Base-by-base conservation (phyloP, 2,113 vertebrate species). In the Sisor rabdophorus region DNA sequence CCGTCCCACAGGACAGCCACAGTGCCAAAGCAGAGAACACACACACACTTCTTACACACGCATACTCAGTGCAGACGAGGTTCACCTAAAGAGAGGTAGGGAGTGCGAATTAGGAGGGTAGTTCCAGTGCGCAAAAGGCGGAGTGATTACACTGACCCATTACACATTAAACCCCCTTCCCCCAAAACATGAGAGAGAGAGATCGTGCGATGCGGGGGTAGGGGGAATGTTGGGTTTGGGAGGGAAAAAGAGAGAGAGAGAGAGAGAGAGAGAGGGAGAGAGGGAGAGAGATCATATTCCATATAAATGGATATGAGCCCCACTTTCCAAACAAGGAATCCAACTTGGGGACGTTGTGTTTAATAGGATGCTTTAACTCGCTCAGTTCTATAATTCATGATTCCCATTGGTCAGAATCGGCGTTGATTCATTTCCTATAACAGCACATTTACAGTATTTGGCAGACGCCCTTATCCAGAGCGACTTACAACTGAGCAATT, bases 121-220 rank as follows among this genome's bases (percentile, higher is more conserved):
- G 48, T 11, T 30, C 65, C 47, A 69, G 24, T 52, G 47, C 24
- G 24, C 48, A 52, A 69, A 52, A 69, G 65, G 65, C 47, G 65
- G 65, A 67, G 64, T 26, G 44, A 28, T 69, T 26, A 50, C 24
- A 52, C 26, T 69, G 65, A 69, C 24, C 47, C 65, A 48, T 67
- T 69, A 69, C 47, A 52, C 17, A 52, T 24, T 16, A 50, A 68
- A 11, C 47, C 65, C 65, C 65, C 65, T 17, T 47, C 64, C 26
- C 64, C 22, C 13, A 9, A 19, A 52, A 19, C 13, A 19, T 3
- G 50, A 9, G 13, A 16, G 50, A 11, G 6, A 52, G 17, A 16
- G 50, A 11, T 2, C 11, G 17, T 3, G n/a, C n/a, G n/a, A n/a
- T n/a, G n/a, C n/a, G n/a, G n/a, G n/a, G n/a, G n/a, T n/a, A n/a